phyloP scores from a whole-genome alignment of 2,888 invertebrate genomes.

The Helicoverpa assulta region DNA sequence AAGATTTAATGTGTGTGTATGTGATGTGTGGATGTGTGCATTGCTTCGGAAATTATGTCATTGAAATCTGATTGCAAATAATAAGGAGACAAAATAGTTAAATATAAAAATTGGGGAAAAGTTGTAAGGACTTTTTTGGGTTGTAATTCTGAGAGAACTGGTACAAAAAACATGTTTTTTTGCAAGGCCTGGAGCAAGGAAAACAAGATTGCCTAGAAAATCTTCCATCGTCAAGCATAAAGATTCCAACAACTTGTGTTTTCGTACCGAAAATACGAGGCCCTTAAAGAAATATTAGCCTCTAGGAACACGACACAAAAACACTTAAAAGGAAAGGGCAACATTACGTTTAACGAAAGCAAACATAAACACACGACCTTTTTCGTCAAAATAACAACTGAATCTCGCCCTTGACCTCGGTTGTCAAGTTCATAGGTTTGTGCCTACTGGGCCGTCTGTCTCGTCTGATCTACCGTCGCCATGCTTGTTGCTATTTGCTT shows the following conservation, averaged over 20 bases:
- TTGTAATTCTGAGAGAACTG: not conserved
- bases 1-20: slow-evolving; percentile 37
- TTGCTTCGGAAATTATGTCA: not conserved
- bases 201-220: slow-evolving; percentile 3
- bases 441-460: slow-evolving; percentile 51
- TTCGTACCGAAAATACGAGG: slow-evolving; percentile 4
- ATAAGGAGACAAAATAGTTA: too few relatives aligned
- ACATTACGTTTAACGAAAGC: slow-evolving; percentile 20
- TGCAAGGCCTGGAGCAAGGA: not conserved
- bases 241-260: not conserved
- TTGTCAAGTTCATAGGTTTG: not conserved
- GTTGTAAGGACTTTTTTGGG: not conserved
- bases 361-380: slow-evolving; percentile 35
- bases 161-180: not conserved
- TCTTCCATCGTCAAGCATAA: not conserved
- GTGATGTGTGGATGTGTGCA: slow-evolving; percentile 9
- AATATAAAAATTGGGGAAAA: too few relatives aligned
- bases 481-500: slow-evolving; percentile 79
- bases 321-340: slow-evolving; percentile 36
- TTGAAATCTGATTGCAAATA: too few relatives aligned
- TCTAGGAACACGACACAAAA: slow-evolving; percentile 20
- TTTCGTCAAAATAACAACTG: slow-evolving; percentile 43
- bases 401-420: slow-evolving; percentile 13
- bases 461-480: slow-evolving; percentile 33
- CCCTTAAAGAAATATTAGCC: slow-evolving; percentile 31